These are phyloP conservation scores for Pituophis catenifer DNA, from an alignment of 2,113 vertebrate species.

Conservation along the genomic window DNA sequence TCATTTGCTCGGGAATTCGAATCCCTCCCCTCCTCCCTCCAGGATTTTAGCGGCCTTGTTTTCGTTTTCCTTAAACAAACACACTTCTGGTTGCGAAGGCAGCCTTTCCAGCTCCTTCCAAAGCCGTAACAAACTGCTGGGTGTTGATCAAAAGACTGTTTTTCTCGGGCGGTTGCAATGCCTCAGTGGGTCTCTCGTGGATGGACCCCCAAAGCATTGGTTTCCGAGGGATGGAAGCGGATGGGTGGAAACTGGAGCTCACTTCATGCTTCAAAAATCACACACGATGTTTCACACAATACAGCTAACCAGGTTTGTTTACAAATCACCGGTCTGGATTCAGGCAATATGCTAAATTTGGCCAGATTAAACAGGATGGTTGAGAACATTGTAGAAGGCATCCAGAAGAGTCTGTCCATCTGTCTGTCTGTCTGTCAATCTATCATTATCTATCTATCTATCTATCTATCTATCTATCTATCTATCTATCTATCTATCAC, in stretches of 20 bases:
- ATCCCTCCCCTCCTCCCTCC: no score
- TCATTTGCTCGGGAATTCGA: not conserved
- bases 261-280: not conserved
- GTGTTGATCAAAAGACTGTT: no score
- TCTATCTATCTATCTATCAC: no score
- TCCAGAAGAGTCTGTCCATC: no score
- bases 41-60: not conserved
- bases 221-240: not conserved
- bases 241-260: not conserved
- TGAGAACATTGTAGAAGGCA: not conserved
- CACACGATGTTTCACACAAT: no score
- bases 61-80: not conserved
- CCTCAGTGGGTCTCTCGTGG: not conserved
- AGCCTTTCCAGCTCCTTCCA: not conserved
- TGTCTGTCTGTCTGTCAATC: no score
- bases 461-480: no score
- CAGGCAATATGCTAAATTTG: no score
- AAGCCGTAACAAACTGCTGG: not conserved
- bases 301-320: not conserved
- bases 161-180: no score
- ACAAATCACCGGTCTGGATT: not conserved
- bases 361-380: not conserved
- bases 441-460: no score
- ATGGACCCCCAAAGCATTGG: no score
- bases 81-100: not conserved